These are phyloP conservation scores for Bombus pascuorum DNA, from an alignment of 1,140 invertebrate species.

Conservation along the genomic window DNA sequence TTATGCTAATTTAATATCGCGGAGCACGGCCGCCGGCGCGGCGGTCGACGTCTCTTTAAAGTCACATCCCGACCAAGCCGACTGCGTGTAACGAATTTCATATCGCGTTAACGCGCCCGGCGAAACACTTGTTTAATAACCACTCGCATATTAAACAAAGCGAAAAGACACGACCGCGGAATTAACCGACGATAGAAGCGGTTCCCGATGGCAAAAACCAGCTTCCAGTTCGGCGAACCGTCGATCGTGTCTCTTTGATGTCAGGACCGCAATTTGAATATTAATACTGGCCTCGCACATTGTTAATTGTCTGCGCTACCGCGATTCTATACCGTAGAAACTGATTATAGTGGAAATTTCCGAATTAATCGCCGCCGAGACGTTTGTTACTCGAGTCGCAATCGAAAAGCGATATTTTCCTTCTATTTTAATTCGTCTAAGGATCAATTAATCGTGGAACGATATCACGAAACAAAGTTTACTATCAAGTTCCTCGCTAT, in stretches of 20 bases:
- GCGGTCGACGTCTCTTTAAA: conserved; percentile 37
- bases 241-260: conserved; percentile 7
- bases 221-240: not conserved
- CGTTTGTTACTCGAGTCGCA: not conserved
- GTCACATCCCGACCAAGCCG: not conserved
- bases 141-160: conserved; percentile 70
- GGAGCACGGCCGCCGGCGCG: too few relatives aligned
- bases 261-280: conserved; percentile 9
- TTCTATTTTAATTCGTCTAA: not conserved
- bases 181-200: not conserved
- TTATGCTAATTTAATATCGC: conserved; percentile 68
- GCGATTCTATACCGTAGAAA: too few relatives aligned
- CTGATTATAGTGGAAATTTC: too few relatives aligned
- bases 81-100: conserved; percentile 63
- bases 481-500: not conserved
- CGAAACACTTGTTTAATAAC: conserved; percentile 68
- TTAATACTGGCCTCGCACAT: not conserved
- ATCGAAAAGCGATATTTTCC: not conserved
- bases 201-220: not conserved
- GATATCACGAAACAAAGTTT: not conserved
- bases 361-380: not conserved
- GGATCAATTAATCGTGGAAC: not conserved
- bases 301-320: not conserved
- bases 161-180: not conserved
- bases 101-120: conserved; percentile 61